A percentile compares a stretch with the other conserved stretches of the same genome.
Evolutionary conservation across 2,113 vertebrate species (phyloP).

Genomic region (Syrrhaptes paradoxus): DNA sequence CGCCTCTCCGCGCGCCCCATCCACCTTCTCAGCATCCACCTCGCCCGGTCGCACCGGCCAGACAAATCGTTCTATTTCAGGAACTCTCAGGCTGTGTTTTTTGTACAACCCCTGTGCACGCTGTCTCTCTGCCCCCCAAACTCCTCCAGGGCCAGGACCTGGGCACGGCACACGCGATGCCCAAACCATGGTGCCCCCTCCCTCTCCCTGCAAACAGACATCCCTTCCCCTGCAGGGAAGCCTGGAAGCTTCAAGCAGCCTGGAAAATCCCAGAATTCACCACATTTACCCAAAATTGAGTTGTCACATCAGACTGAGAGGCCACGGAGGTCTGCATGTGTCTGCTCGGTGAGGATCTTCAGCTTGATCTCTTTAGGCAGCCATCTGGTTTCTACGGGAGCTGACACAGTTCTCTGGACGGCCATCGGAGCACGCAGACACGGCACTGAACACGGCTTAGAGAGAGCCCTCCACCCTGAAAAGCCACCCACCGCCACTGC

Average conservation of each 20-base stretch:
- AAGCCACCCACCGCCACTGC: neutral
- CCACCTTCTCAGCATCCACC: neutral
- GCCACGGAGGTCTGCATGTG: neutral
- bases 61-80: neutral
- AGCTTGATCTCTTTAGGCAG: neutral
- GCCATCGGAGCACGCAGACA: neutral
- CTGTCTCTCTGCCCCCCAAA: neutral
- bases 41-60: accelerated
- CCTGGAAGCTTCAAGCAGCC: neutral
- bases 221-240: neutral
- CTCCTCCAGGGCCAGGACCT: neutral
- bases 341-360: neutral
- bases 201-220: neutral
- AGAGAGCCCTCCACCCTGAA: neutral
- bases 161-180: accelerated
- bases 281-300: neutral
- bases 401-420: neutral
- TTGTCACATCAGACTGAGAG: neutral
- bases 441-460: accelerated
- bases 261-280: neutral
- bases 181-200: neutral
- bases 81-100: neutral
- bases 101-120: neutral
- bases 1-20: neutral
- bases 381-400: neutral